phyloP scores from a whole-genome alignment of 2,113 vertebrate species.

The Sinosuthora webbiana region DNA sequence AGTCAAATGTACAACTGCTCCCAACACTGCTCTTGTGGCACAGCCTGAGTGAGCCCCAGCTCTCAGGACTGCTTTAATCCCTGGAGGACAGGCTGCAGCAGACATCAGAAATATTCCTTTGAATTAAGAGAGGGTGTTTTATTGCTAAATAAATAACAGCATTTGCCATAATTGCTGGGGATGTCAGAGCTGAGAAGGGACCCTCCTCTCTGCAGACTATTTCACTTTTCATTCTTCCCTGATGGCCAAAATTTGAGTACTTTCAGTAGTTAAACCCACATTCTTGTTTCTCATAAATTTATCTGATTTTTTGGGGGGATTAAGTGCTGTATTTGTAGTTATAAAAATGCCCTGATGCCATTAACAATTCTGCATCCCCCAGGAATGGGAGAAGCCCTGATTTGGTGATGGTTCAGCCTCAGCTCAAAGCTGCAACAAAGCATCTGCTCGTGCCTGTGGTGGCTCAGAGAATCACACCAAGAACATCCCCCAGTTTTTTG shows the following conservation, averaged over 20 bases:
- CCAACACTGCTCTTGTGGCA: not conserved
- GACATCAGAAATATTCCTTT: not conserved
- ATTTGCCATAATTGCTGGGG: not conserved
- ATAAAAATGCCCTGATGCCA: not conserved
- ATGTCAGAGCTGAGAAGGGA: not conserved
- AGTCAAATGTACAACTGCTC: not conserved
- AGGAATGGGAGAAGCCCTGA: not conserved
- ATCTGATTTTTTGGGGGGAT: accelerated
- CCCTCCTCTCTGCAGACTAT: not conserved
- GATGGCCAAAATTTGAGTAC: not conserved
- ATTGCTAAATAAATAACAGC: not conserved
- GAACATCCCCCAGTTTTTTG: not conserved
- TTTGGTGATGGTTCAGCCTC: not conserved
- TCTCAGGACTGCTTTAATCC: not conserved
- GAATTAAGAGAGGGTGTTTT: not conserved
- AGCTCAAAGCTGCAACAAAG: not conserved
- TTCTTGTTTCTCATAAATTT: not conserved
- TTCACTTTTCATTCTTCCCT: not conserved
- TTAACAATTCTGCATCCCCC: not conserved
- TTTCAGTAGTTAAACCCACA: not conserved
- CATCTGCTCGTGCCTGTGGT: not conserved
- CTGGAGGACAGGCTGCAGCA: not conserved
- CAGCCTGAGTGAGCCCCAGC: not conserved
- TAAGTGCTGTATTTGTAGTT: not conserved
- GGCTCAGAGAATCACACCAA: not conserved